These are phyloP conservation scores for Cherax destructor DNA, from an alignment of 1,140 invertebrate species.

Conservation along the genomic window DNA sequence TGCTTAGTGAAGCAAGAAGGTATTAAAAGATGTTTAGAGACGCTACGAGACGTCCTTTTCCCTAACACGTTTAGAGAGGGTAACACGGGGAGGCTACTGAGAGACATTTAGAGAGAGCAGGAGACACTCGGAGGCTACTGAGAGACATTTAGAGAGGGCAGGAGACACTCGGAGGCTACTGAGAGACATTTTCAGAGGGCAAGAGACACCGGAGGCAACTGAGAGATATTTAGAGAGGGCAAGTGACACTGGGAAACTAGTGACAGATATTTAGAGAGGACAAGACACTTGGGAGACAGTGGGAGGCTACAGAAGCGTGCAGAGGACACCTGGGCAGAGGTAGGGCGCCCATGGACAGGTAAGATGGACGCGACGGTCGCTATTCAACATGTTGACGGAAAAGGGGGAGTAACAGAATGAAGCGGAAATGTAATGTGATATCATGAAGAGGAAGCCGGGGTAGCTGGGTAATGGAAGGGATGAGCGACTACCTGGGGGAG, in stretches of 20 bases:
- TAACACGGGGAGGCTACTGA: too few species aligned
- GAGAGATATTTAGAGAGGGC: neutral
- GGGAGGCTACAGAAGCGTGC: neutral
- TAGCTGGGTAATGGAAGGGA: neutral
- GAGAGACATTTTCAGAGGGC: too few species aligned
- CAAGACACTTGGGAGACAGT: neutral
- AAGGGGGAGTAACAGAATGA: constrained; percentile 9
- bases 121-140: too few species aligned
- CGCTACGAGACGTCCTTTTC: neutral
- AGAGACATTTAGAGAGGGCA: too few species aligned
- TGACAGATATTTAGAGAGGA: neutral
- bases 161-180: too few species aligned
- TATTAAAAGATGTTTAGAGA: too few species aligned
- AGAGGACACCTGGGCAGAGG: neutral
- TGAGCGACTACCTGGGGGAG: neutral
- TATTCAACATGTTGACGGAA: constrained; percentile 30
- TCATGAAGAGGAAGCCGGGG: constrained; percentile 3
- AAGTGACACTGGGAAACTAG: neutral
- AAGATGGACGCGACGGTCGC: too few species aligned
- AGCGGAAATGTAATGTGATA: constrained; percentile 26
- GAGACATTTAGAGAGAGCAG: too few species aligned
- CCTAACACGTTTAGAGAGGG: too few species aligned
- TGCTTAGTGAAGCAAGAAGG: neutral
- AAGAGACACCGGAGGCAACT: neutral
- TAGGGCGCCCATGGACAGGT: neutral